phyloP scores from a whole-genome alignment of 35 echinoderm and acorn worm species.

The Eucidaris tribuloides region DNA sequence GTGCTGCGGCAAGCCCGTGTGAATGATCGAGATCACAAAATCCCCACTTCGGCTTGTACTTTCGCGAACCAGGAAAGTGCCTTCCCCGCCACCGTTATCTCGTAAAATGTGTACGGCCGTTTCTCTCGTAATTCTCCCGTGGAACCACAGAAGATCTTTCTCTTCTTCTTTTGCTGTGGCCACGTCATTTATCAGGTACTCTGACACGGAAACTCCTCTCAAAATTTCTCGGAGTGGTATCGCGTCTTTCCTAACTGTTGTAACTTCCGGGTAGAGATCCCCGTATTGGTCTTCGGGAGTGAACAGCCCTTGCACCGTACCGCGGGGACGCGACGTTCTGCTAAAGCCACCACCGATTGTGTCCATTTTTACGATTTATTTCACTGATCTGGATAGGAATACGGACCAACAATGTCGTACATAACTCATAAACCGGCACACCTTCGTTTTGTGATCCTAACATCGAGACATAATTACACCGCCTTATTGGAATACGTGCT shows the following conservation, averaged over 20 bases:
- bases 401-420: too few relatives aligned
- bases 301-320: constrained; percentile 4
- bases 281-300: constrained; percentile 36
- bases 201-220: constrained; percentile 38
- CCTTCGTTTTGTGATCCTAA: too few relatives aligned
- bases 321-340: not conserved
- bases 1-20: constrained; percentile 70
- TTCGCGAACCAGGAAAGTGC: constrained; percentile 74
- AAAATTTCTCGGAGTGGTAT: constrained; percentile 37
- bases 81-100: constrained; percentile 63
- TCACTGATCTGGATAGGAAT: too few relatives aligned
- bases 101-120: constrained; percentile 74
- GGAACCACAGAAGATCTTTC: constrained; percentile 80
- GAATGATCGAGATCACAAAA: constrained; percentile 92
- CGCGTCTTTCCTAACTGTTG: not conserved
- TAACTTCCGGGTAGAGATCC: constrained; percentile 59
- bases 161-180: constrained; percentile 71
- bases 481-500: too few relatives aligned
- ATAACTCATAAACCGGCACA: too few relatives aligned
- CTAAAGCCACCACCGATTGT: constrained; percentile 31
- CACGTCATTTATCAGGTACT: constrained; percentile 62
- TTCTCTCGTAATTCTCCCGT: constrained; percentile 92
- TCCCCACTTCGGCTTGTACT: constrained; percentile 83
- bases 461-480: too few relatives aligned
- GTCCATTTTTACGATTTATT: constrained; percentile 31